Base-by-base conservation (phyloP, 92 coral and sea anemone genomes). In the Parazoanthus swiftii region DNA sequence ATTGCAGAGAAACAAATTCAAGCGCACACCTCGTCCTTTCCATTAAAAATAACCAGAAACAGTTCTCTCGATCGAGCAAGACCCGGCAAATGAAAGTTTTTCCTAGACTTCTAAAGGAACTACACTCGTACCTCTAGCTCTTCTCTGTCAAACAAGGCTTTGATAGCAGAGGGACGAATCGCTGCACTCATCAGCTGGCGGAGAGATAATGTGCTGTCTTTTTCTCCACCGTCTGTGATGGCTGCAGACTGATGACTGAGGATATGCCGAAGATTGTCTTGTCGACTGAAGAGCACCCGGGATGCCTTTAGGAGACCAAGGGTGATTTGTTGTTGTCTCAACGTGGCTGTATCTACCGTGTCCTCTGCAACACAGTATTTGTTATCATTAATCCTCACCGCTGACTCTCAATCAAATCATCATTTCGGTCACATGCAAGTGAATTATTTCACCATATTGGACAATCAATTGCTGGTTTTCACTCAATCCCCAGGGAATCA, bases 291-390 rank as follows among this genome's bases (percentile, higher is more conserved):
- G 39, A 96, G 94, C 63, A 96, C 99, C 66, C 99, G 94, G 23
- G 98, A 98, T 21, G 99, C 98, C 86, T 96, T 96, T 16, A 96
- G 90, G 67, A 96, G 95, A 14, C 99, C 99, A 71, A 96, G 97
- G 25, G 94, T 93, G 65, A 96, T 93, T 82, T 96, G 99, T 58
- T 96, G 99, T 85, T 91, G 95, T 66, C 99, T 92, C 72, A 96
- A 82, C 59, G 84, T 74, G 29, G 94, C 85, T 39, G 94, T 93
- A 82, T 95, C 96, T 37, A 96, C 96, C 0, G 89, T 89, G 48
- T 96, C 98, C 43, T 89, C 96, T 91, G 89, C 16, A 74, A 35
- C 51, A 73, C 46, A 39, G 72, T 51, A 18, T 79, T 72, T 16
- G 42, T 18, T 35, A 39, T 39, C 4, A 39, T 37, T 44, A 4